Base-by-base conservation (phyloP, 1,140 invertebrate genomes). In the Philopotamus ludificatus region DNA sequence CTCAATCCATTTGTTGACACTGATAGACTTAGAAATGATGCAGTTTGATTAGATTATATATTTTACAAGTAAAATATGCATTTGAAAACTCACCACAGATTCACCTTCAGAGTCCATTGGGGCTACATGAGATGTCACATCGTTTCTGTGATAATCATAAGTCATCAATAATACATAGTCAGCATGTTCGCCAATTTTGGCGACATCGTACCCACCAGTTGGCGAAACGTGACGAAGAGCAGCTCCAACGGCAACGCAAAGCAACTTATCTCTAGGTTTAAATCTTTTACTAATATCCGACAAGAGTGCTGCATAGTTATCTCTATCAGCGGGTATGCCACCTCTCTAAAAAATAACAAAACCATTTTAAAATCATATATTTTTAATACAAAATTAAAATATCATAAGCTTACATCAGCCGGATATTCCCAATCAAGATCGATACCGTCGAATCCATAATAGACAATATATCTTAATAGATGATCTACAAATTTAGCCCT, bases 351-450 rank as follows among this genome's bases (percentile, higher is more conserved):
- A 28, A 63, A 62, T 41, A 57, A 22, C 41, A 42, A 18, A 16
- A 23, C 9, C 4, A 21, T 53, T 53, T 21, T 8, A 22, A 9
- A 25, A 53, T 21, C 4, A 53, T 47, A 47, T 47, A 7, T 44
- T 45, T 21, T 39, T 39, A 7, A 39, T n/a, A n/a, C n/a, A n/a
- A n/a, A n/a, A n/a, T n/a, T n/a, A n/a, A n/a, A n/a, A n/a, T n/a
- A n/a, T n/a, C n/a, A n/a, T n/a, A n/a, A n/a, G 12, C 15, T 49
- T 63, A 70, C 68, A 54, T 79, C 74, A 26, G 74, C 72, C 2
- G 85, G 86, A 68, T 87, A 87, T 70, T 88, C 85, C 86, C 86
- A 88, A 70, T 88, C 86, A 18, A 89, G 44, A 71, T 89, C 87
- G 3, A 88, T 77, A 0, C 87, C 87, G 72, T 89, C 85, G 63